Conservation (phyloP, 1,140 invertebrate species). For the Eufriesea mexicana region DNA sequence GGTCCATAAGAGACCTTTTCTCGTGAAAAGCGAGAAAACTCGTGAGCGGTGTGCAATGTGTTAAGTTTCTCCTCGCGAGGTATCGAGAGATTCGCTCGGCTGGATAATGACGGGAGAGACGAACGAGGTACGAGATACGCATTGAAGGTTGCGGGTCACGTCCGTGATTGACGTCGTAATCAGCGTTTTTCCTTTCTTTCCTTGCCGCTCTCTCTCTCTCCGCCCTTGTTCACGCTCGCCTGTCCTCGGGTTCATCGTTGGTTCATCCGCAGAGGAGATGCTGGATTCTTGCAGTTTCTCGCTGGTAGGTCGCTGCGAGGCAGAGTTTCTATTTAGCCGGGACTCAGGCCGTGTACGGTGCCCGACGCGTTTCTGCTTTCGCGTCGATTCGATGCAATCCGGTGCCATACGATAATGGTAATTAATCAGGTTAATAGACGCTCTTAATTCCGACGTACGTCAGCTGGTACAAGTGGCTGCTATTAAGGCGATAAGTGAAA, state of each 20-base stretch:
- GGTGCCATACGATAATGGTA: slow-evolving; percentile 64
- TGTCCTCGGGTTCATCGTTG: not conserved
- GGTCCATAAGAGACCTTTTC: no score
- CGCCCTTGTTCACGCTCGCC: not conserved
- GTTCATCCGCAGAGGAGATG: slow-evolving; percentile 8
- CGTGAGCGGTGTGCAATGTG: no score
- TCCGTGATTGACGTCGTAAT: not conserved
- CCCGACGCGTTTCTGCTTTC: slow-evolving; percentile 44
- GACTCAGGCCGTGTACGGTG: slow-evolving; percentile 40
- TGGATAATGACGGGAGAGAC: not conserved
- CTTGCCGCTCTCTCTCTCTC: not conserved
- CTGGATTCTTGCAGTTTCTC: not conserved
- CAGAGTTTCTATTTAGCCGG: slow-evolving; percentile 18
- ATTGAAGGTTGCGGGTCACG: not conserved
- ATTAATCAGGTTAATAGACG: slow-evolving; percentile 73
- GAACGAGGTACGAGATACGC: not conserved
- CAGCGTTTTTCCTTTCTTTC: not conserved
- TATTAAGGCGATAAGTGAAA: slow-evolving; percentile 55
- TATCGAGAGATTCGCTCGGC: not conserved
- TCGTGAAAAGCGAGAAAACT: no score
- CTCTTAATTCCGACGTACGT: slow-evolving; percentile 49
- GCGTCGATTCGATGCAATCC: slow-evolving; percentile 31
- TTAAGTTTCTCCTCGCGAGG: not conserved
- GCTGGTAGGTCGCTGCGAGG: not conserved
- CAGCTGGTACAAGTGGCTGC: slow-evolving; percentile 47